These are phyloP conservation scores for Lithophane ornitopus DNA, from an alignment of 2,888 invertebrate species.

Conservation along the genomic window DNA sequence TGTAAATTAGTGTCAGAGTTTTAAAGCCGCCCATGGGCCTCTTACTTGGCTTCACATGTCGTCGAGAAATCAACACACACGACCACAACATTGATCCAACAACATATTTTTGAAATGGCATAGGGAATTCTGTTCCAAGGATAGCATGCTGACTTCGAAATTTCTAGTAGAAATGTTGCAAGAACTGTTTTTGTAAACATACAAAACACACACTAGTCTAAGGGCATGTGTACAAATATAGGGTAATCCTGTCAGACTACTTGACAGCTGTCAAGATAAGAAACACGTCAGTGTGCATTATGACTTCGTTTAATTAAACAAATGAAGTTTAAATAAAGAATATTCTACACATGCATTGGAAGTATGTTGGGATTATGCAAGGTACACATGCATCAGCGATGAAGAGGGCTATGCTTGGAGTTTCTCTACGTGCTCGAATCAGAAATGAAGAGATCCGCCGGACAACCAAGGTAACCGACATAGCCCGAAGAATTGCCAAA, in stretches of 20 bases:
- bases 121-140: neutral
- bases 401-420: too few relatives aligned
- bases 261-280: conserved; percentile 55
- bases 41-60: too few relatives aligned
- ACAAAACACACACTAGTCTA: conserved; percentile 9
- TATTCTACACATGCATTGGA: neutral
- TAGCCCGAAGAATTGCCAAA: too few relatives aligned
- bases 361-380: conserved; percentile 18
- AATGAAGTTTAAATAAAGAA: conserved; percentile 37
- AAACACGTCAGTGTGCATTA: neutral
- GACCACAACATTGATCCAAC: too few relatives aligned
- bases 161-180: neutral
- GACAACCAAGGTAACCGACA: too few relatives aligned
- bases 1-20: too few relatives aligned
- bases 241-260: conserved; percentile 20
- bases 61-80: too few relatives aligned
- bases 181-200: conserved; percentile 10
- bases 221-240: conserved; percentile 31
- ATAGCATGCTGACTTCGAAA: neutral
- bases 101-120: too few relatives aligned
- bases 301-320: conserved; percentile 12
- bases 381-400: neutral
- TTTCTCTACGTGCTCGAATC: too few relatives aligned
- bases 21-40: too few relatives aligned
- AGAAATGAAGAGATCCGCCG: too few relatives aligned